Percentiles rank a stretch among this genome's conserved stretches.
phyloP scores from a whole-genome alignment of 37 sponge, comb jelly and placozoan species.

The Amphimedon queenslandica region DNA sequence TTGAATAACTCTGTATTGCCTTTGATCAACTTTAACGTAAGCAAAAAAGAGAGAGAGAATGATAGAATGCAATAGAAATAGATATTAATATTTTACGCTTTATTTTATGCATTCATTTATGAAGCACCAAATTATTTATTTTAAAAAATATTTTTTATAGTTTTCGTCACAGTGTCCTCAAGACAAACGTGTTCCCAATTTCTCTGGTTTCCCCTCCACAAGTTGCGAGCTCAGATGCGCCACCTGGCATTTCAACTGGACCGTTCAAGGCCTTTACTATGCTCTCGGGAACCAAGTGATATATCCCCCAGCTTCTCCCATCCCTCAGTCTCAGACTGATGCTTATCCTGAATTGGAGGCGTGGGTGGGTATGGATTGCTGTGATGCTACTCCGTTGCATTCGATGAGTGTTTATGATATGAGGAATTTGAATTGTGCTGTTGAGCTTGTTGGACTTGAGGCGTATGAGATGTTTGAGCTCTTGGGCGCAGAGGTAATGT shows the following conservation, averaged over 20 bases:
- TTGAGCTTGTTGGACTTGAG: neutral
- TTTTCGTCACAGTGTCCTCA: neutral
- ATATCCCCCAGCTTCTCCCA: too few species aligned
- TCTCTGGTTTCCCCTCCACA: neutral
- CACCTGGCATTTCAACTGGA: neutral
- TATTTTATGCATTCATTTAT: too few species aligned
- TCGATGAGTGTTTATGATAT: neutral
- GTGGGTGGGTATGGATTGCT: neutral
- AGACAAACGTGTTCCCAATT: neutral
- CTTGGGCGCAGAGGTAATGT: neutral
- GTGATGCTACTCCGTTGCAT: neutral
- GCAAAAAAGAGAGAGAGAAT: neutral
- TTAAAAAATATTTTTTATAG: neutral
- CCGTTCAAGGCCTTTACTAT: neutral
- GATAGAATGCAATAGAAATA: neutral
- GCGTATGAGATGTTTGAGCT: neutral
- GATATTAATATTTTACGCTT: neutral
- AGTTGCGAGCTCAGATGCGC: neutral
- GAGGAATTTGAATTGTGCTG: neutral
- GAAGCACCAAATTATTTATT: too few species aligned
- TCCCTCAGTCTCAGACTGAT: too few species aligned
- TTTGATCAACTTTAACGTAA: neutral
- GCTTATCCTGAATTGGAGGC: too few species aligned
- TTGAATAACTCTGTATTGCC: neutral
- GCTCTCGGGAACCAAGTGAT: neutral